phyloP scores from a whole-genome alignment of 2,113 vertebrate genomes.

The Tor tambroides region DNA sequence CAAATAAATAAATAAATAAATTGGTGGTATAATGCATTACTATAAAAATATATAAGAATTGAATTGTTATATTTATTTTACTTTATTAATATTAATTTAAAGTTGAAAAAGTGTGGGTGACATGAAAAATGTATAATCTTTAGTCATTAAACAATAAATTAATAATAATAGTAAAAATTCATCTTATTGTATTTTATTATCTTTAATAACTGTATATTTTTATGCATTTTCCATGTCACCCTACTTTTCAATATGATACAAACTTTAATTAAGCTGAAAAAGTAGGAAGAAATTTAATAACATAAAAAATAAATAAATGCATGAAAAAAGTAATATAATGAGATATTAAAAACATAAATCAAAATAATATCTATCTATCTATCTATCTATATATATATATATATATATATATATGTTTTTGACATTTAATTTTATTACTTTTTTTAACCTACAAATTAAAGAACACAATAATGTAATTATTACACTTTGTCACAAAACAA shows the following conservation, averaged over 20 bases:
- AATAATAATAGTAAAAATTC: neutral
- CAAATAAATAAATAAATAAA: neutral
- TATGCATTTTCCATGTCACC: neutral
- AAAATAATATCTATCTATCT: neutral
- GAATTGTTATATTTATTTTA: neutral
- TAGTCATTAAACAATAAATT: no score
- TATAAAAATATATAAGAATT: neutral
- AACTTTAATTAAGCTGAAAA: neutral
- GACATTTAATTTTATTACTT: neutral
- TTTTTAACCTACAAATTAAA: neutral
- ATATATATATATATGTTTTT: neutral
- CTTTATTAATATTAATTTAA: neutral
- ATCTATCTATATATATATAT: no score
- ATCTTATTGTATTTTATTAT: neutral
- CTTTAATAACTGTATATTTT: neutral
- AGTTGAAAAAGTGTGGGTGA: neutral
- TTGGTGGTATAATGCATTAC: neutral
- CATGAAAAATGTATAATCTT: neutral
- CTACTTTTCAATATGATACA: neutral
- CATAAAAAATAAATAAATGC: no score
- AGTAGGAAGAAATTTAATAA: neutral
- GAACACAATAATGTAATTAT: neutral
- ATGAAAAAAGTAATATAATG: no score
- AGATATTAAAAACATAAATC: no score
- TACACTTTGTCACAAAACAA: neutral